These are phyloP conservation scores for Prochilodus magdalenae DNA, from an alignment of 2,113 vertebrate species.

Conservation along the genomic window DNA sequence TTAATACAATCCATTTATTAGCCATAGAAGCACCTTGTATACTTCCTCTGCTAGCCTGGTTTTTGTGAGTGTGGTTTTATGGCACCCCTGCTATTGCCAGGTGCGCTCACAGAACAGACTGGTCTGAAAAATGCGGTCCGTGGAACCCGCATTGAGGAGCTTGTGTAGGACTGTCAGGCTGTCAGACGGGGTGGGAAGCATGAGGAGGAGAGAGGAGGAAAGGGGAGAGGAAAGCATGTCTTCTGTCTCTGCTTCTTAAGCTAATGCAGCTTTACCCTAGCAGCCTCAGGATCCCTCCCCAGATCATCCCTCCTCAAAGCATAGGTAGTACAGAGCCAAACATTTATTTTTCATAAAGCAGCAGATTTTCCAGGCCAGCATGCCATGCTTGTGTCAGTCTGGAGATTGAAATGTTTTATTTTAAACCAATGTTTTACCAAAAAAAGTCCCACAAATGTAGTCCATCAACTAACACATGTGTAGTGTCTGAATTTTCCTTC, in stretches of 20 bases:
- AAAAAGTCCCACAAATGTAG: background rate
- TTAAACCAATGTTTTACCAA: background rate
- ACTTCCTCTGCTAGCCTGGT: background rate
- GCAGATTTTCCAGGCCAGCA: constrained; percentile 27
- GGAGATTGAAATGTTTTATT: background rate
- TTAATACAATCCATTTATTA: constrained; percentile 2
- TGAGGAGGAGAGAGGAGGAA: background rate
- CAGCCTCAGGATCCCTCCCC: constrained; percentile 45
- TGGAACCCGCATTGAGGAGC: constrained; percentile 52
- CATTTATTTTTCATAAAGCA: constrained; percentile 48
- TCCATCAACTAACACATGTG: background rate
- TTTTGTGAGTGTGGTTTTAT: constrained; percentile 16
- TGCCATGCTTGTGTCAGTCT: background rate
- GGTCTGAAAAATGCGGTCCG: constrained; percentile 9
- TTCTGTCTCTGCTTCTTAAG: constrained; percentile 62
- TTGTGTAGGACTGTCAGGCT: constrained; percentile 67
- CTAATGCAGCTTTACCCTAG: constrained; percentile 59
- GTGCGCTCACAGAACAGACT: constrained; percentile 7
- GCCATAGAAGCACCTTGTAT: background rate
- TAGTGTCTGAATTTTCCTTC: background rate
- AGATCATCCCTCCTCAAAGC: constrained; percentile 21
- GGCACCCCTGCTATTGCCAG: background rate
- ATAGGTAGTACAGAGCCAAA: constrained; percentile 32
- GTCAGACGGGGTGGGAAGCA: constrained; percentile 63
- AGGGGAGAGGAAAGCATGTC: constrained; percentile 35